phyloP scores from a whole-genome alignment of 2,113 vertebrate genomes.

The Callipepla squamata region DNA sequence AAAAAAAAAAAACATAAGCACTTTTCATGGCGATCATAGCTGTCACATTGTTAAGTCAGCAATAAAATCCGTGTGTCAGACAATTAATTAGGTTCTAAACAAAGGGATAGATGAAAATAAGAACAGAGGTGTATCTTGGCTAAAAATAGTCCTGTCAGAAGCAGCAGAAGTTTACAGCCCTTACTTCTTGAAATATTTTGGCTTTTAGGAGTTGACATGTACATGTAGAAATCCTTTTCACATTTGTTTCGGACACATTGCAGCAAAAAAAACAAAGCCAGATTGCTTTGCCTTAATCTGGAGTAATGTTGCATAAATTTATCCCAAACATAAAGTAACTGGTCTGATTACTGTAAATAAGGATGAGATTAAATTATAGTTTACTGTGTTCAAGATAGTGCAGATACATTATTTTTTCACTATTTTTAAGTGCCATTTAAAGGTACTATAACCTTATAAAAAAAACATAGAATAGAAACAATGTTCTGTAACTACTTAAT shows the following conservation, averaged over 20 bases:
- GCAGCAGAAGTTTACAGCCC: neutral
- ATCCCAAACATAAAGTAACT: neutral
- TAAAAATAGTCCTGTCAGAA: neutral
- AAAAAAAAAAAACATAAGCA: neutral
- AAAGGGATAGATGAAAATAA: neutral
- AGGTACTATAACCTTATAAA: neutral
- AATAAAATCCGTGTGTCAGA: neutral
- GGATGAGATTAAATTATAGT: neutral
- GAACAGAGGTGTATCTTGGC: neutral
- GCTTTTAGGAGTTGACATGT: neutral
- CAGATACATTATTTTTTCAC: neutral
- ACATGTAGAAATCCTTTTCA: neutral
- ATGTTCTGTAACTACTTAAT: neutral
- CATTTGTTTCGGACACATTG: neutral
- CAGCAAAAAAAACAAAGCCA: neutral
- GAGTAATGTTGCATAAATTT: conserved; percentile 6
- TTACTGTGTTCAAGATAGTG: neutral
- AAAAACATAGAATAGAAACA: neutral
- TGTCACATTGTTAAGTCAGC: neutral
- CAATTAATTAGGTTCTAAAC: neutral
- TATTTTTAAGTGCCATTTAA: neutral
- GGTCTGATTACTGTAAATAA: neutral
- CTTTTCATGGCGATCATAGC: neutral
- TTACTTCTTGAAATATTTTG: neutral
- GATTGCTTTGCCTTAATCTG: neutral